Base-by-base conservation (phyloP, 2,888 invertebrate species). In the Dynastes grantii region DNA sequence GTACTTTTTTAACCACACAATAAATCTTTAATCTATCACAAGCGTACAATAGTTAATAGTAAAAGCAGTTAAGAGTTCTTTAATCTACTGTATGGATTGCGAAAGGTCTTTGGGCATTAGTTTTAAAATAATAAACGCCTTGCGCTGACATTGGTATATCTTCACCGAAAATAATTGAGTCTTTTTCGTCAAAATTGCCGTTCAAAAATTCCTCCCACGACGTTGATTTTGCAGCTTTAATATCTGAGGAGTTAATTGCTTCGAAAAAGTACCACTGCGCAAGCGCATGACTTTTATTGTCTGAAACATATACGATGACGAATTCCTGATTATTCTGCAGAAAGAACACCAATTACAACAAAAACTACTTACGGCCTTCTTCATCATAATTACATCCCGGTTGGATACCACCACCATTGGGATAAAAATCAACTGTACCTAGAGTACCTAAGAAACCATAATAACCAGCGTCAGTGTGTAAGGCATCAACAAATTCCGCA, bases 51-150 rank as follows among this genome's bases (percentile, higher is more conserved):
- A 45, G 0, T 45, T 45, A 45, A 45, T 8, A 11, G 1, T 11
- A 8, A 11, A 45, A 45, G 1, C 3, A 4, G 8, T 11, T 45
- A 11, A 45, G 37, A 37, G 45, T 11, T 45, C 45, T 45, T 11
- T 45, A 45, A 45, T 6, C 11, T 67, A 67, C 6, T 22, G 16
- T n/a, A 22, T 1, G 22, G 22, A 22, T 22, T 22, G 22, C 22
- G 16, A 73, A 94, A 40, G 90, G 91, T 1, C 91, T 86, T 77
- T 90, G 88, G 27, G 90, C 87, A 76, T 90, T 90, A 0, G 94
- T 94, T 81, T 89, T 88, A 0, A 94, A 89, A 84, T 91, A 93
- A 84, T 90, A 93, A 76, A 90, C 89, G 2, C 94, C 94, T 4
- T 89, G 86, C 2, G 90, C 87, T 22, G 84, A 83, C 3, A 82